Evolutionary conservation across 2,888 invertebrate species (phyloP), one percentile per base, ranked within the genome.

Genomic region (Marronus borbonicus): DNA sequence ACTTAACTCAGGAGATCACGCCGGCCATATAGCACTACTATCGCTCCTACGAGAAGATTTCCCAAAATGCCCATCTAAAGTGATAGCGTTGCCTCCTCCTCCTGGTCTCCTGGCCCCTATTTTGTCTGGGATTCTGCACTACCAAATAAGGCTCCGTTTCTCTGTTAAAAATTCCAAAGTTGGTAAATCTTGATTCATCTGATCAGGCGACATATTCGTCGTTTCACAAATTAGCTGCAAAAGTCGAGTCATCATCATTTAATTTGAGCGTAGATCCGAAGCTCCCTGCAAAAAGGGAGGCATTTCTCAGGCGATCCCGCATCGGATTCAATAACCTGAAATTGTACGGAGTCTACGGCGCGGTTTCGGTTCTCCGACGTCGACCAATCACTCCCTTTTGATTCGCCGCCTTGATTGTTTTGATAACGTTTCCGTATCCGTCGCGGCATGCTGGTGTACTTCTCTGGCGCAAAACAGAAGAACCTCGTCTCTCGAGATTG

Each of bases 341-440:
- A 85, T 50, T 82, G 82, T 83, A 83, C 83, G 82, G 82, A 83
- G 3, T 17, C 17, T n/a, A 36, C 55, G 52, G 1, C 31, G n/a
- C 28, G 62, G 62, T 62, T 62, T 31, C 31, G 62, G 31, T 62
- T 62, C 62, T 31, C 62, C 62, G 31, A 28, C 28, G 28, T 28
- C 84, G 84, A 81, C 86, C 86, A 86, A 86, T 86, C 85, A 85
- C 81, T 81, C 83, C 81, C 84, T 85, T 24, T 86, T 86, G 87
- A 87, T 87, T 87, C 86, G 80, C 86, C 80, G 83, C 82, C 85
- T 86, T 85, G 86, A 86, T 86, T 86, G 86, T 86, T 86, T 86
- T 86, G 84, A 85, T 86, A 85, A 85, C 84, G 84, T 85, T 85
- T 81, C 84, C 80, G 84, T 84, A 86, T 85, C 82, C 83, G 60